Evolutionary conservation across 2,888 invertebrate species (phyloP).

Genomic region (Heteromurus nitidus): DNA sequence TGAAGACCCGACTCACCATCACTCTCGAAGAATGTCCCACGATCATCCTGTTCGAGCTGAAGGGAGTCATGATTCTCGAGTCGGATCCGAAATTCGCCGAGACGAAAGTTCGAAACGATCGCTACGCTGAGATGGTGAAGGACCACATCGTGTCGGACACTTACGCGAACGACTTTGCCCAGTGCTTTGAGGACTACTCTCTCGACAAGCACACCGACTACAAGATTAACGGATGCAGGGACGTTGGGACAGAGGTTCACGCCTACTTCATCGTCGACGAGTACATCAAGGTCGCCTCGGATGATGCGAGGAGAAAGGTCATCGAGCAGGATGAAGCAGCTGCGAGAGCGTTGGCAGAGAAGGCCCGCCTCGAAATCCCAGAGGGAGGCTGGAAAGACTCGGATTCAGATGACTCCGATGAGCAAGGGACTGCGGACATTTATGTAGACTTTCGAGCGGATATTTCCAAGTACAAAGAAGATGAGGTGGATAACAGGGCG

Average conservation of each 20-base stretch:
- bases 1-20: constrained; percentile 66
- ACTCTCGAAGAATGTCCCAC: constrained; percentile 67
- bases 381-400: constrained; percentile 56
- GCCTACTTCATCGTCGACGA: constrained; percentile 71
- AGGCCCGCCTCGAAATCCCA: constrained; percentile 55
- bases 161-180: constrained; percentile 65
- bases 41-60: constrained; percentile 61
- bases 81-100: constrained; percentile 39
- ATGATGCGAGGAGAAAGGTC: constrained; percentile 61
- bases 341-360: constrained; percentile 45
- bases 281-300: constrained; percentile 61
- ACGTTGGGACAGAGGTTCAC: constrained; percentile 61
- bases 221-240: constrained; percentile 59
- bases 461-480: constrained; percentile 64
- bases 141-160: constrained; percentile 70
- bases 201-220: constrained; percentile 61
- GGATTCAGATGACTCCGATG: constrained; percentile 54
- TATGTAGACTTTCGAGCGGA: constrained; percentile 54
- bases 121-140: constrained; percentile 69
- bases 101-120: constrained; percentile 59
- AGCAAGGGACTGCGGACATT: constrained; percentile 57
- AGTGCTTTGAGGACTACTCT: constrained; percentile 63
- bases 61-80: constrained; percentile 67
- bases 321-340: constrained; percentile 55
- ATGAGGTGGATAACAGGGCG: constrained; percentile 56